phyloP scores from a whole-genome alignment of 2,113 vertebrate genomes.

The Chinchilla lanigera region DNA sequence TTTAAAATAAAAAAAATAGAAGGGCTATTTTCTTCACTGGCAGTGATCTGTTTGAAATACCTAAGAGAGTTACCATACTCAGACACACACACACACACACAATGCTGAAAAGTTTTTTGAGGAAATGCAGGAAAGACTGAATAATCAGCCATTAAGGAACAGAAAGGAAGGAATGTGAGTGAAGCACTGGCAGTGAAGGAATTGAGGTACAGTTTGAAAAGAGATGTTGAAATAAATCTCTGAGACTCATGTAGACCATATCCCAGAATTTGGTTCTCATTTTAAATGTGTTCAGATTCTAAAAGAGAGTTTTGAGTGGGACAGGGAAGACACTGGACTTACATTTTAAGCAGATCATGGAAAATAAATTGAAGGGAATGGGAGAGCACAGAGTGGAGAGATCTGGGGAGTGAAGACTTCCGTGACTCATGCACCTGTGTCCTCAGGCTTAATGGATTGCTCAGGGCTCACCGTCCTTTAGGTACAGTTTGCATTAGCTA shows the following conservation, averaged over 20 bases:
- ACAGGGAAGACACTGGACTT: neutral
- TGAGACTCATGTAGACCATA: neutral
- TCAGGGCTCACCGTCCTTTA: neutral
- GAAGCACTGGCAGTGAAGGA: neutral
- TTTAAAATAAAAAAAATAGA: no score
- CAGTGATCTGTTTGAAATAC: neutral
- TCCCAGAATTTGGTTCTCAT: neutral
- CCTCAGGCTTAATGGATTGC: conserved; percentile 52
- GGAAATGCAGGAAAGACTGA: neutral
- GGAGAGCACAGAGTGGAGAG: neutral
- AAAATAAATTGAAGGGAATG: neutral
- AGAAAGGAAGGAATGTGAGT: neutral
- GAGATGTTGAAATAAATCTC: neutral
- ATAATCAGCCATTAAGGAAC: neutral
- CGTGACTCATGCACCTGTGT: conserved; percentile 29
- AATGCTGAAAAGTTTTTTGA: neutral
- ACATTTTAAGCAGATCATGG: conserved; percentile 5
- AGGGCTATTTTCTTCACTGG: neutral
- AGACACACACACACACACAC: neutral
- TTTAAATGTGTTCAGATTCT: neutral
- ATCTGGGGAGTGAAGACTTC: conserved; percentile 1
- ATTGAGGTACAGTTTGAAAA: neutral
- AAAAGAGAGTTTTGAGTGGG: neutral
- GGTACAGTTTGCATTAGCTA: conserved; percentile 59
- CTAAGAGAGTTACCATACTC: neutral